Percentiles rank a stretch among this genome's conserved stretches.
Evolutionary conservation across 2,888 invertebrate genomes (phyloP).

Genomic region (Lissocephala sabroskyi): DNA sequence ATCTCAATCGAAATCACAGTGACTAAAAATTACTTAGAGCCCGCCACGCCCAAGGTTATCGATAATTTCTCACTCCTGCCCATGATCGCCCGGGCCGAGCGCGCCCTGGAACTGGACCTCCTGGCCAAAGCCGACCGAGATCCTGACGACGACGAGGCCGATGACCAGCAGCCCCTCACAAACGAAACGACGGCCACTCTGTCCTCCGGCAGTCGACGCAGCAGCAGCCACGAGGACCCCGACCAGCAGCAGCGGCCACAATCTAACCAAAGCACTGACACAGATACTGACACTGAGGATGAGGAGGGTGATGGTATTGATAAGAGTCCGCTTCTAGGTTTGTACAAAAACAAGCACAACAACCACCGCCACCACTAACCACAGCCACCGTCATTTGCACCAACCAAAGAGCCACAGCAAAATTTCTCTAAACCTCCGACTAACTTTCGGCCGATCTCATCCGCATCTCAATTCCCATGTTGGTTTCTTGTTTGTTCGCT

Average conservation of each 20-base stretch:
- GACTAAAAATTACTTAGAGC: constrained; percentile 60
- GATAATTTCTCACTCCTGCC: too few relatives aligned
- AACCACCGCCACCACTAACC: too few relatives aligned
- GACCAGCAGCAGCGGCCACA: constrained; percentile 44
- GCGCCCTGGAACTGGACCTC: background rate
- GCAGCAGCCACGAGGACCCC: constrained; percentile 12
- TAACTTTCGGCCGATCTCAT: too few relatives aligned
- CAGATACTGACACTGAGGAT: constrained; percentile 51
- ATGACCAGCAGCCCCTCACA: constrained; percentile 67
- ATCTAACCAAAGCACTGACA: constrained; percentile 42
- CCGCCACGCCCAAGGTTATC: constrained; percentile 9
- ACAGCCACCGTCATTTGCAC: too few relatives aligned
- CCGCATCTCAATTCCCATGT: too few relatives aligned
- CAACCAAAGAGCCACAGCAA: too few relatives aligned
- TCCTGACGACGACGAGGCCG: constrained; percentile 26
- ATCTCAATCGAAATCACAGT: constrained; percentile 30
- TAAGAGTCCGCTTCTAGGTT: constrained; percentile 73
- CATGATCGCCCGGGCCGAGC: constrained; percentile 50
- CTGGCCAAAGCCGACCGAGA: constrained; percentile 5
- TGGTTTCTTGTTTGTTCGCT: too few relatives aligned
- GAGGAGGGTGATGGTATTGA: constrained; percentile 66
- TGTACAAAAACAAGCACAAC: too few relatives aligned
- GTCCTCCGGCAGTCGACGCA: constrained; percentile 30
- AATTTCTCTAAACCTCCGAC: too few relatives aligned
- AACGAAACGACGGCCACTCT: constrained; percentile 43